Evolutionary conservation across 1,140 invertebrate species (phyloP), one percentile per base, ranked within the genome.

Genomic region (Drosophila saltans): DNA sequence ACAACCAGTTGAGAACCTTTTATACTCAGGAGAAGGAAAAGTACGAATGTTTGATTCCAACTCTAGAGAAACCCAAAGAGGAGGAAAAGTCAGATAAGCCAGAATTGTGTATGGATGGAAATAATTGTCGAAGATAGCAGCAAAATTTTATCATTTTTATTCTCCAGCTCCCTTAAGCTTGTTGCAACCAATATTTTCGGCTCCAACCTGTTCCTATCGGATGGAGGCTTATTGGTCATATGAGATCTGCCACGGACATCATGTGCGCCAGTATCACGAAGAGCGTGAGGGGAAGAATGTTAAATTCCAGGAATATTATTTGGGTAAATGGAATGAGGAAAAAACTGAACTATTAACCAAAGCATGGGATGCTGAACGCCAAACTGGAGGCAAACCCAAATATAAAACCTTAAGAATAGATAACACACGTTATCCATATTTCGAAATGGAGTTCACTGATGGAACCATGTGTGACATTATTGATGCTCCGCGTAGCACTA

Each of bases 201-300:
- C 96, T 73, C 93, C 94, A 71, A 93, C 93, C 61, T 99, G 98
- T 93, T 97, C 97, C 0, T 98, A 97, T 79, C 94, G 96, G 73
- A 93, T 99, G 65, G 98, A 99, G 92, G 96, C 96, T 45, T 99
- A 98, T 92, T 99, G 98, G 98, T 98, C 97, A 0, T 99, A 99
- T 93, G 98, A 99, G 93, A 93, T 99, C 8, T 99, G 98, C 91
- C 98, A 99, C 93, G 98, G 98, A 4, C 94, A 94, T 76, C 96
- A 96, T 92, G 95, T 99, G 2, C 93, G 97, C 9, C 98, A 99
- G 90, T 99, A 98, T 93, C 98, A 99, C 92, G 98, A 99, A 93
- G 97, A 98, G 82, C 94, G 97, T 73, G 98, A 98, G 92, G 96
- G 93, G n/a, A 97, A 97, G 89, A 96, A 95, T 86, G 93, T 95